phyloP scores from a whole-genome alignment of 1,140 invertebrate genomes.

The Latrodectus geometricus region DNA sequence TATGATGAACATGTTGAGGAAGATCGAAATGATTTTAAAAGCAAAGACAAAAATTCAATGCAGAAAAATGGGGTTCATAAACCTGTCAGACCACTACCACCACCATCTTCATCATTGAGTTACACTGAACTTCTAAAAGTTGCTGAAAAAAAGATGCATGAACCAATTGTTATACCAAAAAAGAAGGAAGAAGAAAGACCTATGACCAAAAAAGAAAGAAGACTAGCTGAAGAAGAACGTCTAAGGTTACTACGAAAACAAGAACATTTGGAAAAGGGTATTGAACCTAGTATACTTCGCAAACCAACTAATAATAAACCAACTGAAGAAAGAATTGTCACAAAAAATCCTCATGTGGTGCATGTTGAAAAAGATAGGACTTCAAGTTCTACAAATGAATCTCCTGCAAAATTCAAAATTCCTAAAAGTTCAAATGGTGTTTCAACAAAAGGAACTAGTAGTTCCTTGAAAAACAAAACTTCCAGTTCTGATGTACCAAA shows the following conservation, averaged over 20 bases:
- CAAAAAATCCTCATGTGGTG: constrained; percentile 17
- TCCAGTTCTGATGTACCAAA: not conserved
- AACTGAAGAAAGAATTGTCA: not conserved
- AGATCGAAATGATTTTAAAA: constrained; percentile 11
- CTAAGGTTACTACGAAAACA: constrained; percentile 20
- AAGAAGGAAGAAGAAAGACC: constrained; percentile 72
- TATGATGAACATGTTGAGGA: constrained; percentile 11
- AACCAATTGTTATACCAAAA: constrained; percentile 77
- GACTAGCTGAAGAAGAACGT: constrained; percentile 71
- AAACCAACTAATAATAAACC: not conserved
- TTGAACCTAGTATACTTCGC: not conserved
- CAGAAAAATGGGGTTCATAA: not conserved
- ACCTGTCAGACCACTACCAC: not conserved
- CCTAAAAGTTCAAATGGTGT: constrained; percentile 16
- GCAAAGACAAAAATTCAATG: constrained; percentile 2
- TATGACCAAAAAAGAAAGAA: constrained; percentile 84
- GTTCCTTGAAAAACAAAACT: not conserved
- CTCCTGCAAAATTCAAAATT: constrained; percentile 40
- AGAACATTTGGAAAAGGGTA: constrained; percentile 36
- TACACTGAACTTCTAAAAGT: constrained; percentile 69
- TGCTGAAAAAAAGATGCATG: constrained; percentile 84
- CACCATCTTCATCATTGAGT: constrained; percentile 63
- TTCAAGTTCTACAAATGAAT: not conserved
- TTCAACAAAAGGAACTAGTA: not conserved
- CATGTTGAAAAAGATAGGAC: constrained; percentile 27